Evolutionary conservation across 2,888 invertebrate genomes (phyloP).

Genomic region (Lutraria lutraria): DNA sequence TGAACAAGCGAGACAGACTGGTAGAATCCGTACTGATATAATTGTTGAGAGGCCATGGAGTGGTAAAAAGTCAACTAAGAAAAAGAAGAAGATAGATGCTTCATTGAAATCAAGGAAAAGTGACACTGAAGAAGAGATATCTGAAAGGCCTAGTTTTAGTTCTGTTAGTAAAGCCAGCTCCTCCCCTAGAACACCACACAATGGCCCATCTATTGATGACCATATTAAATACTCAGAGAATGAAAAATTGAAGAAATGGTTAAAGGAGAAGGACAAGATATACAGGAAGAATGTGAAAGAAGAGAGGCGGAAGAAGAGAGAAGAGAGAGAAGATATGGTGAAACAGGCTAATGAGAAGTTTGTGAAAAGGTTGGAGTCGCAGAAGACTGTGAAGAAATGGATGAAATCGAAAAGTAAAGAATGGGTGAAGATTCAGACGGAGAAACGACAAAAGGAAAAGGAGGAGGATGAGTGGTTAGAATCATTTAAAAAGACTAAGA

Average conservation of each 20-base stretch:
- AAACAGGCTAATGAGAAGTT: slow-evolving; percentile 74
- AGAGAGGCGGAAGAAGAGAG: slow-evolving; percentile 75
- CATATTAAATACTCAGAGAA: slow-evolving; percentile 76
- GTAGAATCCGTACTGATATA: slow-evolving; percentile 65
- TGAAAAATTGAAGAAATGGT: slow-evolving; percentile 72
- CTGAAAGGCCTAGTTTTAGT: slow-evolving; percentile 62
- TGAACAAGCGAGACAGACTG: slow-evolving; percentile 63
- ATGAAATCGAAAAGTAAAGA: slow-evolving; percentile 78
- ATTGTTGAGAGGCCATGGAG: slow-evolving; percentile 55
- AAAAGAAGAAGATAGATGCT: slow-evolving; percentile 65
- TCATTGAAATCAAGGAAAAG: slow-evolving; percentile 51
- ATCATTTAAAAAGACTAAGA: slow-evolving; percentile 50
- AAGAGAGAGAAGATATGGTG: slow-evolving; percentile 74
- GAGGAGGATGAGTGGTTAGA: slow-evolving; percentile 53
- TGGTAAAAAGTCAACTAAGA: slow-evolving; percentile 52
- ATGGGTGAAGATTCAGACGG: slow-evolving; percentile 66
- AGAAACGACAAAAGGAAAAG: slow-evolving; percentile 59
- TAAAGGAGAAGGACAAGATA: slow-evolving; percentile 76
- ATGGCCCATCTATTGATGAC: slow-evolving; percentile 64
- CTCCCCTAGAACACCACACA: slow-evolving; percentile 42
- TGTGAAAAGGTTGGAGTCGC: slow-evolving; percentile 70
- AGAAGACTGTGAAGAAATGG: slow-evolving; percentile 78
- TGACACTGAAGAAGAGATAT: slow-evolving; percentile 67
- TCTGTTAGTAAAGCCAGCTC: slow-evolving; percentile 34
- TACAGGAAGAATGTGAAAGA: slow-evolving; percentile 73